Evolutionary conservation across 2,888 invertebrate genomes (phyloP).

Genomic region (Dolomedes plantarius): DNA sequence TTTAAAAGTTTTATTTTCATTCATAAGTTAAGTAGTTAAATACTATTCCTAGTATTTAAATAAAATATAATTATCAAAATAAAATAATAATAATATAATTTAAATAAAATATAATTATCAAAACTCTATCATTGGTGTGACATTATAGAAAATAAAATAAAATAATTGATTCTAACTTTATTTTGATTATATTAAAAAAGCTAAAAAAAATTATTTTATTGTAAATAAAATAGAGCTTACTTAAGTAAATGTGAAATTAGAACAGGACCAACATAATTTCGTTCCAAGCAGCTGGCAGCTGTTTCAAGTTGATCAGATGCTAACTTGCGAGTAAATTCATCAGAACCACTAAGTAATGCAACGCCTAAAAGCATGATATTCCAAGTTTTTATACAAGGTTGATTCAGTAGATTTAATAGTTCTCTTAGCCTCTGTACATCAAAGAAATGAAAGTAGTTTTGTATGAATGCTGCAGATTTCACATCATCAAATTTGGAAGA

Average conservation of each 20-base stretch:
- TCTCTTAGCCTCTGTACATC: conserved; percentile 62
- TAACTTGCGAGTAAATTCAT: conserved; percentile 63
- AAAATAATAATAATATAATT: too few species aligned
- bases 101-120: too few species aligned
- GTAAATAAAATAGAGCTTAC: too few species aligned
- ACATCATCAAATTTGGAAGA: conserved; percentile 25
- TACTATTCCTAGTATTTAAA: too few species aligned
- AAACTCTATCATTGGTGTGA: too few species aligned
- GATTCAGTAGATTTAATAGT: conserved; percentile 39
- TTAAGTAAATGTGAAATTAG: conserved; percentile 61
- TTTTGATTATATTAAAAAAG: too few species aligned
- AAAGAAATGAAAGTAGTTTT: conserved; percentile 70
- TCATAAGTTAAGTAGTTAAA: too few species aligned
- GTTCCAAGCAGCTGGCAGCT: conserved; percentile 62
- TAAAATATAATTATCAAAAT: too few species aligned
- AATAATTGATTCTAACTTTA: too few species aligned
- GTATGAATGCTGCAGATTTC: conserved; percentile 45
- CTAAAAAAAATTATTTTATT: too few species aligned
- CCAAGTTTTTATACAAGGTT: conserved; percentile 57
- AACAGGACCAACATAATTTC: conserved; percentile 43
- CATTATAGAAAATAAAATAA: too few species aligned
- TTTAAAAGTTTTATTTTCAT: too few species aligned
- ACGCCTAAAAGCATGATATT: conserved; percentile 57
- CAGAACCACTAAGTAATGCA: conserved; percentile 38
- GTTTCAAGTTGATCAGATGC: conserved; percentile 51